phyloP scores from a whole-genome alignment of 2,888 invertebrate genomes.

The Thumatha senex region DNA sequence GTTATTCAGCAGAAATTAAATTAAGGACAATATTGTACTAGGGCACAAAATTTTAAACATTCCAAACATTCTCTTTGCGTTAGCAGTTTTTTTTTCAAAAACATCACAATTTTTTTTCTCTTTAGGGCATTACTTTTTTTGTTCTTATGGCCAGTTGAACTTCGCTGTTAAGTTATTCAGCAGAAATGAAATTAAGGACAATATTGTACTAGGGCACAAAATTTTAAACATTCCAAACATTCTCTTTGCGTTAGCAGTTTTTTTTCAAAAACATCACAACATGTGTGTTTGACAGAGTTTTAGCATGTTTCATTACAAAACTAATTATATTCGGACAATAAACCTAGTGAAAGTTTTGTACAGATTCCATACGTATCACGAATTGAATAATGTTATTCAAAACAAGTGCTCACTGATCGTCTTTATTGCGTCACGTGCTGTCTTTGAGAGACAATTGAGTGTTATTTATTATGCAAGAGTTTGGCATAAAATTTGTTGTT shows the following conservation, averaged over 20 bases:
- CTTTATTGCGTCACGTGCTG: slow-evolving; percentile 14
- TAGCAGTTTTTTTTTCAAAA: neutral
- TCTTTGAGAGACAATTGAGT: slow-evolving; percentile 7
- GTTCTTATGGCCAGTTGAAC: too few relatives aligned
- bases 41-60: too few relatives aligned
- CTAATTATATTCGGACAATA: slow-evolving; percentile 45
- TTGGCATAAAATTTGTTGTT: too few relatives aligned
- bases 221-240: neutral
- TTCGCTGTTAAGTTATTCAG: too few relatives aligned
- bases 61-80: neutral
- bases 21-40: too few relatives aligned
- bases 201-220: too few relatives aligned
- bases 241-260: neutral
- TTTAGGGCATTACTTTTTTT: too few relatives aligned
- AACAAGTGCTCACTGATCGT: slow-evolving; percentile 15
- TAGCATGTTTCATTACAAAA: slow-evolving; percentile 38
- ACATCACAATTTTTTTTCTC: too few relatives aligned
- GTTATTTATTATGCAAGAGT: neutral
- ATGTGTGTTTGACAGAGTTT: slow-evolving; percentile 15
- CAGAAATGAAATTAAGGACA: too few relatives aligned
- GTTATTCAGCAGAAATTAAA: too few relatives aligned
- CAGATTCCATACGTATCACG: slow-evolving; percentile 18
- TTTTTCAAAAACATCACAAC: neutral
- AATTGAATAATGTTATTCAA: slow-evolving; percentile 24
- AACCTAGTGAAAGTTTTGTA: slow-evolving; percentile 49